phyloP scores from a whole-genome alignment of 1,140 invertebrate species.

The Trichoplusia ni region DNA sequence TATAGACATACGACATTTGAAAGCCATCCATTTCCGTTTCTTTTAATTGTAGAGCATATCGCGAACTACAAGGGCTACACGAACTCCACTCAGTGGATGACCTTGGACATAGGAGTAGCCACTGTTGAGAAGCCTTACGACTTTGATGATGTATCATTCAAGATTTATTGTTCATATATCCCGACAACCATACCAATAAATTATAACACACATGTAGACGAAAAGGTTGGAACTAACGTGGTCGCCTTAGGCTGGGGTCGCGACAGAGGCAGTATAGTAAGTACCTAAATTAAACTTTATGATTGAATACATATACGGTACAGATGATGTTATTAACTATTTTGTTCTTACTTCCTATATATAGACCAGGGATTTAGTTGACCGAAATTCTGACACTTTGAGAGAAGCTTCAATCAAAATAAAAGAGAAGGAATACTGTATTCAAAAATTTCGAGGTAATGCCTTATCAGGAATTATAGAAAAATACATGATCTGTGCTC shows the following conservation, averaged over 20 bases:
- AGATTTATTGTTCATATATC: not conserved
- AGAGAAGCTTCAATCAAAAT: not conserved
- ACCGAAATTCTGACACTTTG: not conserved
- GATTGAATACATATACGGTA: too few relatives aligned
- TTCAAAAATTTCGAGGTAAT: not conserved
- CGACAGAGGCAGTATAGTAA: not conserved
- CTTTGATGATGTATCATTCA: slow-evolving; percentile 2
- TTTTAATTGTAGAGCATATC: too few relatives aligned
- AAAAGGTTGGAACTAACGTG: slow-evolving; percentile 1
- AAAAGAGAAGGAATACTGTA: not conserved
- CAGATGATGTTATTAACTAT: too few relatives aligned
- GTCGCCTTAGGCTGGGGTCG: not conserved
- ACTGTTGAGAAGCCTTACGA: slow-evolving; percentile 21
- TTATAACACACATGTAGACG: slow-evolving; percentile 5
- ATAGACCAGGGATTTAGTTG: not conserved
- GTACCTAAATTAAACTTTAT: too few relatives aligned
- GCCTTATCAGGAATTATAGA: not conserved
- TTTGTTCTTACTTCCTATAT: too few relatives aligned
- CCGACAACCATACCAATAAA: slow-evolving; percentile 15
- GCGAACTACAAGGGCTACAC: too few relatives aligned
- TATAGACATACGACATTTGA: too few relatives aligned
- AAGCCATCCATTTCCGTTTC: too few relatives aligned
- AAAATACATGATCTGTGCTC: slow-evolving; percentile 38
- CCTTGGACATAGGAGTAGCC: slow-evolving; percentile 22
- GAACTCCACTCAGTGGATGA: not conserved